Base-by-base conservation (phyloP, 64 coral and sea anemone species). In the Actinia tenebrosa region DNA sequence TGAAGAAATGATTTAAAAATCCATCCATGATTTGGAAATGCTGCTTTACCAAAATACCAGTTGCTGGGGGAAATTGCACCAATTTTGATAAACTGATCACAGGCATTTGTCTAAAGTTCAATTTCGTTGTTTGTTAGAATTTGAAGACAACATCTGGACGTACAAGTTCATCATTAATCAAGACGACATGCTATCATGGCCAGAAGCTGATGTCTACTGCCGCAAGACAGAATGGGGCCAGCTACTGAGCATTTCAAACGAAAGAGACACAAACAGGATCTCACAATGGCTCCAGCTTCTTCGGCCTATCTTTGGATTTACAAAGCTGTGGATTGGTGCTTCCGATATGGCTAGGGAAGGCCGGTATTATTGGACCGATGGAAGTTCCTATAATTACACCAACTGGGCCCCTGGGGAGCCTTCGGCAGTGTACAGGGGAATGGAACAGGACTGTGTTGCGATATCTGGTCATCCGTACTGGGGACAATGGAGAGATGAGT, bases 161-260 rank as follows among this genome's bases (percentile, higher is more conserved):
- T 94, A 88, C 81, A 94, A 94, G 68, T 94, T 88, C 58, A 18
- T 94, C 54, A 78, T 94, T 44, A 13, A 45, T 4, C 78, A 77
- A 47, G 54, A 91, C 14, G 93, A 94, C 10, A 88, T 83, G 89
- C 45, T 94, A 3, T 56, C 93, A 8, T 94, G 93, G 93, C 86
- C 86, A 7, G 93, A 94, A 45, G 93, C 93, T 0, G 93, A 94
- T 30, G 19, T 94, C 2, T 94, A 94, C 84, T 94, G 93, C 68
- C 85, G 93, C n/a, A 78, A 94, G 20, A 80, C 66, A 7, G 93
- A 94, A 44, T 83, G 80, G 14, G 93, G 89, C 22, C 89, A 91
- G 53, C 30, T 94, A 11, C 87, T 84, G 16, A 94, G 93, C 44
- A 59, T 91, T 17, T 30, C 22, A 9, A 22, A 55, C 17, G 42